Percentiles rank a stretch among this genome's conserved stretches.
Conservation (phyloP, 92 coral and sea anemone genomes). For the Phenganax stokvisi region DNA sequence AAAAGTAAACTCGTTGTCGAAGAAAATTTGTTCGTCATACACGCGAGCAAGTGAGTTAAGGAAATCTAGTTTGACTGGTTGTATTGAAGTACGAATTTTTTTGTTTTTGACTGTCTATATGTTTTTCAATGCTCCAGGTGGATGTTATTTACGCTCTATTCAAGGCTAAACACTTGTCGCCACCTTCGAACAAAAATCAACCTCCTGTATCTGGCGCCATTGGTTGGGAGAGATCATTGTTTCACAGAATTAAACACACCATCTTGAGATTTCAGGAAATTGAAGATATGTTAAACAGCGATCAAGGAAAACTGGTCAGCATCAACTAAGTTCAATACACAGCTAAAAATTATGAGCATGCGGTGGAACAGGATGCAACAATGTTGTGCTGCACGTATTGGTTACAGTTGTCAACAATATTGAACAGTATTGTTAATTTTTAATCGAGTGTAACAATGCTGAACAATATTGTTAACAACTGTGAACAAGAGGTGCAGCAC, state of each 20-base stretch:
- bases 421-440: background rate
- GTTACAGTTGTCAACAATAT: too few species aligned
- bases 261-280: slow-evolving; percentile 95
- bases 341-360: too few species aligned
- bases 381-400: too few species aligned
- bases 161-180: slow-evolving; percentile 75
- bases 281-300: slow-evolving; percentile 97
- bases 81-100: background rate
- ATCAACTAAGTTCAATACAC: background rate
- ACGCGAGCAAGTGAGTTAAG: background rate
- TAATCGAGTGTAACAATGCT: background rate
- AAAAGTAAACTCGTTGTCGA: background rate
- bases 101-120: background rate
- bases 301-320: slow-evolving; percentile 89
- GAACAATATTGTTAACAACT: too few species aligned
- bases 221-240: slow-evolving; percentile 96
- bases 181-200: slow-evolving; percentile 94
- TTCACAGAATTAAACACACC: slow-evolving; percentile 86
- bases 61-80: too few species aligned
- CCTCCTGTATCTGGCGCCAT: slow-evolving; percentile 99
- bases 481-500: too few species aligned
- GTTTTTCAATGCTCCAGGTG: slow-evolving; percentile 51
- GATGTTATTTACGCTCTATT: slow-evolving; percentile 92
- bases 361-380: too few species aligned
- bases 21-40: background rate